Conservation (phyloP, 2,113 vertebrate species). For the Micromys minutus region DNA sequence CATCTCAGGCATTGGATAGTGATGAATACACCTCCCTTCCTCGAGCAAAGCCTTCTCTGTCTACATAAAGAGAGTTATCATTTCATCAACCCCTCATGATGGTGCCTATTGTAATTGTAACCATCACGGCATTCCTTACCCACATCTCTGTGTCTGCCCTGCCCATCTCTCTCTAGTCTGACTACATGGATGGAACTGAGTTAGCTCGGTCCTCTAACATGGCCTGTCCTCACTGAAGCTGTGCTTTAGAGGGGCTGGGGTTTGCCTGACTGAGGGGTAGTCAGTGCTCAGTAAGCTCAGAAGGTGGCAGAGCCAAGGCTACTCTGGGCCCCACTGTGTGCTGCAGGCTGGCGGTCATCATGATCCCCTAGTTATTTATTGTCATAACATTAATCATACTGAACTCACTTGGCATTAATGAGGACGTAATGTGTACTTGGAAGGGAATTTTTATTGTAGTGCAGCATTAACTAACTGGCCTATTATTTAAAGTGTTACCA, state of each 20-base stretch:
- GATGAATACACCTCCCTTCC: neutral
- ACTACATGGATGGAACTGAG: neutral
- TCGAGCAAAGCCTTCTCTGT: neutral
- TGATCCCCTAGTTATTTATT: constrained; percentile 85
- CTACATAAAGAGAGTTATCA: neutral
- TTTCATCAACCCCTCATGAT: neutral
- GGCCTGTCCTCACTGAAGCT: neutral
- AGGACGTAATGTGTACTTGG: constrained; percentile 87
- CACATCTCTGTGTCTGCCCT: neutral
- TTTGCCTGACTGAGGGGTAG: neutral
- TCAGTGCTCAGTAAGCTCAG: neutral
- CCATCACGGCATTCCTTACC: neutral
- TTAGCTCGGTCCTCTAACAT: neutral
- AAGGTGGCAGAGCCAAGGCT: constrained; percentile 4
- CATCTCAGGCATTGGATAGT: neutral
- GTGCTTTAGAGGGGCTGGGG: neutral
- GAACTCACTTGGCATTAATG: constrained; percentile 89
- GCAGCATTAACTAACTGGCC: constrained; percentile 89
- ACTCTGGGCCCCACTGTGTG: constrained; percentile 72
- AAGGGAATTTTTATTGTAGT: constrained; percentile 88
- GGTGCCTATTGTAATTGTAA: neutral
- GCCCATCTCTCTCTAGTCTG: neutral
- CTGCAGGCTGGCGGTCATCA: constrained; percentile 76
- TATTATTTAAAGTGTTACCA: constrained; percentile 92
- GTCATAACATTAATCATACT: constrained; percentile 89